Base-by-base conservation (phyloP, 2,888 invertebrate genomes). In the Xanthia togata region DNA sequence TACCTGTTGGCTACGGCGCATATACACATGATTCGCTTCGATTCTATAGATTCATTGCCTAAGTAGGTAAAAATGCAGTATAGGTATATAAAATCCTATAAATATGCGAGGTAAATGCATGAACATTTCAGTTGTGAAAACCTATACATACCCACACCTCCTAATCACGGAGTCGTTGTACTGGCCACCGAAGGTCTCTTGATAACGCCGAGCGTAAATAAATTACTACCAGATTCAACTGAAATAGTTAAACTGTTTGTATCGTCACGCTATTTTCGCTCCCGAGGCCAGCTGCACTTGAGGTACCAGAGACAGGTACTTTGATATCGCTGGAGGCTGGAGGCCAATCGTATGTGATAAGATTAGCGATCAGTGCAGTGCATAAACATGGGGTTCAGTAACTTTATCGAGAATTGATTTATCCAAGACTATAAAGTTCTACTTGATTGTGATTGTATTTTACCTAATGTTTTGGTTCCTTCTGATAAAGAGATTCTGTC, bases 151-250 rank as follows among this genome's bases (percentile, higher is more conserved):
- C 17, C 53, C 60, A 64, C 62, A 68, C 17, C 60, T 74, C 44
- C 47, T 74, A 85, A 85, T 85, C 79, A 63, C 35, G 60, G 65
- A 85, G 83, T 85, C 84, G 86, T 83, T 78, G 86, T 81, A 88
- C 85, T 84, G 69, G 17, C 50, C 65, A 60, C 64, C 75, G 87
- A 91, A 91, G 90, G 91, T 86, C 88, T 85, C 47, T 26, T 78
- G 90, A 91, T 91, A 91, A 88, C 59, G 70, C 57, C 17, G 80
- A 75, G 76, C 82, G 85, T 86, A 87, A 87, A 86, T 84, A 85
- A 86, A 88, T 86, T 86, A 88, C 84, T 81, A 78, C 77, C 70
- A 76, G 79, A 82, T 73, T 75, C 62, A 69, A 76, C 67, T 78
- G 20, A 50, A 77, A 76, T 83, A 82, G 57, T 82, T 79, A 82